These are phyloP conservation scores for Halisarca cf. caerulea DNA, from an alignment of 37 sponge, comb jelly and placozoan genomes.

Conservation along the genomic window DNA sequence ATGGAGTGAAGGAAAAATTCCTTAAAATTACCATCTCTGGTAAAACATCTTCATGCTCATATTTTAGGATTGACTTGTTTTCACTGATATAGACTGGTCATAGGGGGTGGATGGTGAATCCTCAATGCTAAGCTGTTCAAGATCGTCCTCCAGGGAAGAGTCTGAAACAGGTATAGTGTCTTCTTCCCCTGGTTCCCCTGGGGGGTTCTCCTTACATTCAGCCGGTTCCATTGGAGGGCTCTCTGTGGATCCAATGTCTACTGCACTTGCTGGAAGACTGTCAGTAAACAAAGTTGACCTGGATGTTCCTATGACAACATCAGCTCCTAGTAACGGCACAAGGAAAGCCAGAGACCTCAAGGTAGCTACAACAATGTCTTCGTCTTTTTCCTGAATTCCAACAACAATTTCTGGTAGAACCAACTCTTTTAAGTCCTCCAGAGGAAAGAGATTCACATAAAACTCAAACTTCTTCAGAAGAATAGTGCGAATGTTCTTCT, in stretches of 20 bases:
- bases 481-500: slow-evolving; percentile 39
- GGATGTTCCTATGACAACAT: slow-evolving; percentile 61
- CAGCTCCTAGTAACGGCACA: slow-evolving; percentile 61
- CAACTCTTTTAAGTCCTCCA: slow-evolving; percentile 29
- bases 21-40: too few species aligned
- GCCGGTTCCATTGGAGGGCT: background rate
- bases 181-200: too few species aligned
- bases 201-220: too few species aligned
- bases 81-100: too few species aligned
- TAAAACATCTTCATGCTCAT: too few species aligned
- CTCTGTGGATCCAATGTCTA: background rate
- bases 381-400: slow-evolving; percentile 55
- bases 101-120: too few species aligned
- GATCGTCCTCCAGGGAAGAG: too few species aligned
- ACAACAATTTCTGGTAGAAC: slow-evolving; percentile 66
- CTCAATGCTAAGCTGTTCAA: too few species aligned
- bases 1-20: too few species aligned
- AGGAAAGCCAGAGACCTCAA: slow-evolving; percentile 64
- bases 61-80: too few species aligned
- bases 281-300: slow-evolving; percentile 51
- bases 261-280: slow-evolving; percentile 21
- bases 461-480: slow-evolving; percentile 42
- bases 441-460: slow-evolving; percentile 35
- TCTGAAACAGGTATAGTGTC: too few species aligned
- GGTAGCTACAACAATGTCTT: slow-evolving; percentile 63